A percentile compares a stretch with the other conserved stretches of the same genome.
phyloP scores from a whole-genome alignment of 2,797 vertebrate genomes.

The Microchirus variegatus region DNA sequence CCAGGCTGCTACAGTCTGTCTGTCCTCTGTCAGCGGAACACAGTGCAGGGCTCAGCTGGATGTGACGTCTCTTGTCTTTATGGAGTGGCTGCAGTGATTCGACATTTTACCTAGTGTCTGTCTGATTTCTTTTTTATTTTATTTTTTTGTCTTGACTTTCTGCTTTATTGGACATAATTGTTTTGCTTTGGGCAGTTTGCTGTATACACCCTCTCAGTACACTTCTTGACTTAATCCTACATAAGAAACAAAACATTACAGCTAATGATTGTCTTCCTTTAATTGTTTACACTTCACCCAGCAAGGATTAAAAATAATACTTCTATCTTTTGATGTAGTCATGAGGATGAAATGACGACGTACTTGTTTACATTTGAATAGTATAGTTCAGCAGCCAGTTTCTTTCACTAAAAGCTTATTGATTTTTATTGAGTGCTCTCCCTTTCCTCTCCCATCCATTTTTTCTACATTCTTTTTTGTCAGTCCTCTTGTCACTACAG shows the following conservation, averaged over 20 bases:
- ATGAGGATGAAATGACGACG: slow-evolving; percentile 8
- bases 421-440: slow-evolving; percentile 51
- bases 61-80: slow-evolving; percentile 47
- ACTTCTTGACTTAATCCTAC: slow-evolving; percentile 27
- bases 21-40: slow-evolving; percentile 46
- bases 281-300: neutral
- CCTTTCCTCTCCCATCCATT: neutral
- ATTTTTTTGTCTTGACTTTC: slow-evolving; percentile 15
- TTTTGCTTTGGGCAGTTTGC: slow-evolving; percentile 40
- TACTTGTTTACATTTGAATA: slow-evolving; percentile 35
- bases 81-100: slow-evolving; percentile 63
- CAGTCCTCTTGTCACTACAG: slow-evolving; percentile 4
- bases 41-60: slow-evolving; percentile 56
- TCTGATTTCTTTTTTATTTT: too few relatives aligned
- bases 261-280: neutral
- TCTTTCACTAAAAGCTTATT: slow-evolving; percentile 56
- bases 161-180: slow-evolving; percentile 41
- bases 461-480: slow-evolving; percentile 1
- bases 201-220: slow-evolving; percentile 36
- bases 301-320: neutral
- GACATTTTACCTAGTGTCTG: slow-evolving; percentile 50
- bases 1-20: slow-evolving; percentile 35
- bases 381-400: slow-evolving; percentile 11
- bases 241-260: neutral
- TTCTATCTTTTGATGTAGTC: slow-evolving; percentile 16